Evolutionary conservation across 2,888 invertebrate species (phyloP), one percentile per base, ranked within the genome.

Genomic region (Andrena dorsata): DNA sequence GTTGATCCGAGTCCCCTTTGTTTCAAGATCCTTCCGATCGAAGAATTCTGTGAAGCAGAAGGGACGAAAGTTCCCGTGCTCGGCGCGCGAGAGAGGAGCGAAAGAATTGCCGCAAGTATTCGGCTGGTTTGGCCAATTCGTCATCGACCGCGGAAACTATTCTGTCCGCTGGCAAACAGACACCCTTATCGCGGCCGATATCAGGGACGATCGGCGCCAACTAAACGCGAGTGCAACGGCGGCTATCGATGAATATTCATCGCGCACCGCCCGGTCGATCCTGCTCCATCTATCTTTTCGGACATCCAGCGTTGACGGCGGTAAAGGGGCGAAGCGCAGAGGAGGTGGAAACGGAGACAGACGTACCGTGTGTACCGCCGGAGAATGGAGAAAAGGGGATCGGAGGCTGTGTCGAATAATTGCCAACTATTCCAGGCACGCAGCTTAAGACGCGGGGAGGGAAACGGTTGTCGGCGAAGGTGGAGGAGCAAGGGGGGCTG

Each of bases 401-500:
- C 72, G 63, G 69, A 83, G 80, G 70, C 79, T 79, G 86, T 87
- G 90, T 89, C 89, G 88, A 90, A 91, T 92, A 92, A 92, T 92
- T 91, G 90, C 89, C 90, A 89, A 91, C 91, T 91, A 92, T 92
- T 92, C 92, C 88, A 83, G 84, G 90, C 91, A 90, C 90, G 90
- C 90, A 88, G 85, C 86, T 76, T 85, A 89, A 89, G 87, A 85
- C 83, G 86, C 13, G 41, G 41, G 41, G 41, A 68, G 71, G 76
- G 78, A 81, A 72, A 75, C 72, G 74, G 84, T 82, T 84, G 73
- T 82, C 68, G 76, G 78, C 78, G 74, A 60, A 47, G 70, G 47
- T 26, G 26, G 49, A 10, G 68, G 53, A 69, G 73, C 65, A 68
- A 80, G 63, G 26, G 30, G 58, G 76, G 47, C 47, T 30, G 72